These are phyloP conservation scores for Drosophila tani DNA, from an alignment of 1,140 invertebrate genomes.

Conservation along the genomic window DNA sequence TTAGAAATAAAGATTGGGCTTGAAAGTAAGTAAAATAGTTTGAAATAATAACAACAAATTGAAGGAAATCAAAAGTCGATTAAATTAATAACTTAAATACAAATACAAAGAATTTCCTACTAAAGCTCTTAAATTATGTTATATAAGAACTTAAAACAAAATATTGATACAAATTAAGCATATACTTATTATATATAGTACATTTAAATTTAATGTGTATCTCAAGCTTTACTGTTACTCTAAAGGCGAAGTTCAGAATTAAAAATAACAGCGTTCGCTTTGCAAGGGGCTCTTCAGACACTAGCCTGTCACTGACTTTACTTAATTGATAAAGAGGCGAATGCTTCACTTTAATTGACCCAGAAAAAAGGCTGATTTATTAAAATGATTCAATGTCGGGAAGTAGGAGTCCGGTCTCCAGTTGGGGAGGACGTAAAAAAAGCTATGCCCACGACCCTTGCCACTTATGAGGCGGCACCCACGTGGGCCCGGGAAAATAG, in stretches of 20 bases:
- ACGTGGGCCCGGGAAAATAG: constrained; percentile 32
- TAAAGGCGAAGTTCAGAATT: neutral
- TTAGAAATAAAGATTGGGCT: neutral
- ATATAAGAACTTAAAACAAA: too few species aligned
- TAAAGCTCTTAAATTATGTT: neutral
- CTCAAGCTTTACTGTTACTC: neutral
- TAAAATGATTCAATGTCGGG: constrained; percentile 56
- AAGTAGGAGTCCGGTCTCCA: constrained; percentile 8
- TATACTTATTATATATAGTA: neutral
- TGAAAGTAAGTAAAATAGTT: neutral
- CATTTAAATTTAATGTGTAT: neutral
- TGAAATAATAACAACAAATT: neutral
- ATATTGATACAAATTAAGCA: neutral
- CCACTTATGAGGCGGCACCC: constrained; percentile 37
- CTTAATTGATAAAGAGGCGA: constrained; percentile 76
- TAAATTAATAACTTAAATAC: neutral
- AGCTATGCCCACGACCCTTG: constrained; percentile 15
- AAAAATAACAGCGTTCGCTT: constrained; percentile 38
- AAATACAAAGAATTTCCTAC: neutral
- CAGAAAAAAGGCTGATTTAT: constrained; percentile 44
- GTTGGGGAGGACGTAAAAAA: neutral
- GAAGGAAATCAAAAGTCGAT: neutral
- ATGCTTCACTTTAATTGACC: constrained; percentile 74
- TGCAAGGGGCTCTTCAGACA: constrained; percentile 63
- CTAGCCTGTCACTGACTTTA: constrained; percentile 62